Conservation (phyloP, 2,888 invertebrate genomes). For the Drosophila heteroneura region DNA sequence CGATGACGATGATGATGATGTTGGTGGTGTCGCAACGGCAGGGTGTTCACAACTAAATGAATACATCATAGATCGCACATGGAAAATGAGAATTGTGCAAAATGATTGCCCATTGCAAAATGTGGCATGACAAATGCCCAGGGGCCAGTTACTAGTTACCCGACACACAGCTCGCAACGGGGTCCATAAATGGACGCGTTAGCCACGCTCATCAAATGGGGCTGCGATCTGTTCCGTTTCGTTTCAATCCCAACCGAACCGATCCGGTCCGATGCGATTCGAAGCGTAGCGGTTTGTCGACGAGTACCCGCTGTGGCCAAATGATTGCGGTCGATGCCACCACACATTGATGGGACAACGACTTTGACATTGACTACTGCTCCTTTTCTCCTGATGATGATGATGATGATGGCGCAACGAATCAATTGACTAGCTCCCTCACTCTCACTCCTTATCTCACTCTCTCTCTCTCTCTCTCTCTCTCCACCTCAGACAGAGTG, state of each 20-base stretch:
- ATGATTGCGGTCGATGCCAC: conserved; percentile 75
- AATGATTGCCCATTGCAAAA: conserved; percentile 36
- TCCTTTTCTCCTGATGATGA: conserved; percentile 9
- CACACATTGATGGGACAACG: conserved; percentile 30
- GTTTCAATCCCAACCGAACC: conserved; percentile 2
- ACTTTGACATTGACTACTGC: conserved; percentile 11
- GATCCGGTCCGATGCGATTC: conserved; percentile 9
- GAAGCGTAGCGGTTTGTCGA: conserved; percentile 9
- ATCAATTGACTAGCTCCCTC: conserved; percentile 62
- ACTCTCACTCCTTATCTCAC: neutral
- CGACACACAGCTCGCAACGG: neutral
- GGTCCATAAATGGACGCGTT: conserved; percentile 41
- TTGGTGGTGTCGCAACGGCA: conserved; percentile 8
- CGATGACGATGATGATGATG: conserved; percentile 10
- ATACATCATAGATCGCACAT: conserved; percentile 48
- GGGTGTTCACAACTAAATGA: conserved; percentile 45
- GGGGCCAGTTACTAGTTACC: conserved; percentile 8
- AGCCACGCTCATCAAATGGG: conserved; percentile 58
- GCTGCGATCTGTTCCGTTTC: conserved; percentile 39
- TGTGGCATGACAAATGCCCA: conserved; percentile 47
- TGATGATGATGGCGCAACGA: conserved; percentile 66
- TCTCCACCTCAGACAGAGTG: conserved; percentile 15
- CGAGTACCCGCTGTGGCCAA: conserved; percentile 78
- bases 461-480: neutral
- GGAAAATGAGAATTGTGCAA: conserved; percentile 42